Conservation (phyloP, 2,113 vertebrate species). For the Ictidomys tridecemlineatus region DNA sequence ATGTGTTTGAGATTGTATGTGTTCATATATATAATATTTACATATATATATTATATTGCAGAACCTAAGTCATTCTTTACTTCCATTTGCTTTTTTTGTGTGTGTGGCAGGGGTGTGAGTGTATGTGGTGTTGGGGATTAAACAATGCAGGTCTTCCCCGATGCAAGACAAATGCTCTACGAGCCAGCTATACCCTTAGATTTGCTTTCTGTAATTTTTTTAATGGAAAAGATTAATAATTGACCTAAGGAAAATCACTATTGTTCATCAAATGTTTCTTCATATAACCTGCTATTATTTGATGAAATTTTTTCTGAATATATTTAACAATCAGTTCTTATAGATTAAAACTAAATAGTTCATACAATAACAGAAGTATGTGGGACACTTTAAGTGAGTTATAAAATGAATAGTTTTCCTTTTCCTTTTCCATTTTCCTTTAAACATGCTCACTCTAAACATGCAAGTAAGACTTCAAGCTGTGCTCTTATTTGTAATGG, state of each 20-base stretch:
- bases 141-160: neutral
- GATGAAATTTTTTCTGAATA: neutral
- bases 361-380: neutral
- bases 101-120: no score
- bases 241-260: neutral
- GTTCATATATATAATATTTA: neutral
- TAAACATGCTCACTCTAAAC: neutral
- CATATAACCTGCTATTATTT: neutral
- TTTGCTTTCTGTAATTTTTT: neutral
- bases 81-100: neutral
- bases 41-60: neutral
- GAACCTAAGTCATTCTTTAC: neutral
- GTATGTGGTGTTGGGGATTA: neutral
- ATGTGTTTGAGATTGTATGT: neutral
- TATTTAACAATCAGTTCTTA: neutral
- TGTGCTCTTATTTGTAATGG: constrained; percentile 63
- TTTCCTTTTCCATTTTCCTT: constrained; percentile 44
- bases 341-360: neutral
- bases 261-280: neutral
- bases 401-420: neutral
- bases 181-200: neutral
- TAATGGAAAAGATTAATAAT: neutral
- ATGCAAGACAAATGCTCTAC: no score
- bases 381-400: neutral
- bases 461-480: constrained; percentile 40